Percentiles rank a stretch among this genome's conserved stretches.
phyloP scores from a whole-genome alignment of 1,140 invertebrate species.

The Ceratitis capitata region DNA sequence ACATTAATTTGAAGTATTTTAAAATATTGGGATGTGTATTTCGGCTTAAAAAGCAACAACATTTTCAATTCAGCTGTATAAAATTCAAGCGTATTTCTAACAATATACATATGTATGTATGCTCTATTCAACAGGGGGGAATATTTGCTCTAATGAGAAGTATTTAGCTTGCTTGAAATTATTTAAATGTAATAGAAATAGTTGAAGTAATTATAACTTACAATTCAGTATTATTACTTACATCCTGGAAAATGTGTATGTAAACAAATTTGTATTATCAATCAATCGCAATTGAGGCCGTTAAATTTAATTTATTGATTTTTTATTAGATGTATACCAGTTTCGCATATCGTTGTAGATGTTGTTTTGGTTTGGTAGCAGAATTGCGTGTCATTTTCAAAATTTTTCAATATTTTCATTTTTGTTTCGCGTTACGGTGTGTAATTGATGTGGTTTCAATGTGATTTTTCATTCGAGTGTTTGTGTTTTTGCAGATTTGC shows the following conservation, averaged over 20 bases:
- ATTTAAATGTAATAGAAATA: too few species aligned
- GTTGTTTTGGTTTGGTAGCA: background rate
- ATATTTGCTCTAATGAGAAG: too few species aligned
- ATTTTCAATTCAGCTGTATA: too few species aligned
- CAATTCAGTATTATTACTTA: background rate
- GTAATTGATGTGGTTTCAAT: background rate
- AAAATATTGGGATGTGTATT: too few species aligned
- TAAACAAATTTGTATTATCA: conserved; percentile 29
- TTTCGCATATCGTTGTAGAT: background rate
- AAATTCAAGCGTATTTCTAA: too few species aligned
- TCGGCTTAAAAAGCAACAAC: too few species aligned
- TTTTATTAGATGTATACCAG: background rate
- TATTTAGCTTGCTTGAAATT: too few species aligned
- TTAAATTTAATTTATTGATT: background rate
- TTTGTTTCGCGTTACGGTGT: background rate
- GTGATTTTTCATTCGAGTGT: background rate
- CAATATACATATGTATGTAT: too few species aligned
- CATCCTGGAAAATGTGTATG: conserved; percentile 11
- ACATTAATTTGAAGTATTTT: too few species aligned
- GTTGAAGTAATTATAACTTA: background rate
- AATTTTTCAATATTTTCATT: background rate
- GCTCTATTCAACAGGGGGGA: too few species aligned
- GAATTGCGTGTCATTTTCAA: background rate
- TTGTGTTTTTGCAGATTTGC: background rate
- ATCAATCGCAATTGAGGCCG: background rate